Conservation (phyloP, 64 coral and sea anemone genomes). For the Stichodactyla mertensii region DNA sequence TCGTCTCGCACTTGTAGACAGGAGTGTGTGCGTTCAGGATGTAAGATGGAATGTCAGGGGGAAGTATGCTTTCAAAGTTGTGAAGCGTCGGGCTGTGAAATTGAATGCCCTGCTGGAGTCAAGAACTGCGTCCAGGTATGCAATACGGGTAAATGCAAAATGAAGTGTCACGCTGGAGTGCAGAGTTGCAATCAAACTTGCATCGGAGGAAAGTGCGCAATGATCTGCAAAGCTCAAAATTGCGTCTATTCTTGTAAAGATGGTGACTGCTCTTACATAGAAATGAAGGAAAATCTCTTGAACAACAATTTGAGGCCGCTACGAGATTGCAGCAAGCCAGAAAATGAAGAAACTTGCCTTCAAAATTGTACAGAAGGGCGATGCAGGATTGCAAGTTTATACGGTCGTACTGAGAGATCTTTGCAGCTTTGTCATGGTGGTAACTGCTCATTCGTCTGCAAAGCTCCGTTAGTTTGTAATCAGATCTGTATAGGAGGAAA, state of each 20-base stretch:
- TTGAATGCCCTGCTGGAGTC: constrained; percentile 38
- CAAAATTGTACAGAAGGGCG: constrained; percentile 67
- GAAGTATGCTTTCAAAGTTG: constrained; percentile 57
- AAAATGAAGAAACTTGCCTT: constrained; percentile 30
- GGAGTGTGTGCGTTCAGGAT: constrained; percentile 47
- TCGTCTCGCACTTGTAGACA: constrained; percentile 49
- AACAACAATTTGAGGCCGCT: constrained; percentile 25
- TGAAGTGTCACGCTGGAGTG: constrained; percentile 59
- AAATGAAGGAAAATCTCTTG: background rate
- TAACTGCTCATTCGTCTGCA: constrained; percentile 68
- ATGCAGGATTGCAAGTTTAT: constrained; percentile 52
- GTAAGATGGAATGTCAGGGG: constrained; percentile 62
- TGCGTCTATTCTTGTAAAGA: constrained; percentile 57
- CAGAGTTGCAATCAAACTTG: constrained; percentile 64
- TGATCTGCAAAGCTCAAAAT: constrained; percentile 67
- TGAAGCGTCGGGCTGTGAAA: constrained; percentile 43
- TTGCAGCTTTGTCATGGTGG: constrained; percentile 69
- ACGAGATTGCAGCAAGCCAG: constrained; percentile 37
- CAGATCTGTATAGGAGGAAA: constrained; percentile 78
- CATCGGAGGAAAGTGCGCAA: constrained; percentile 60
- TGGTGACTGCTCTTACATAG: constrained; percentile 44
- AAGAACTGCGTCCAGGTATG: constrained; percentile 61
- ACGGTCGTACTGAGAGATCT: constrained; percentile 23
- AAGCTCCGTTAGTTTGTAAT: constrained; percentile 51
- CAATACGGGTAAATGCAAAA: constrained; percentile 58